Evolutionary conservation across 1,140 invertebrate species (phyloP).

Genomic region (Cardiocondyla obscurior): DNA sequence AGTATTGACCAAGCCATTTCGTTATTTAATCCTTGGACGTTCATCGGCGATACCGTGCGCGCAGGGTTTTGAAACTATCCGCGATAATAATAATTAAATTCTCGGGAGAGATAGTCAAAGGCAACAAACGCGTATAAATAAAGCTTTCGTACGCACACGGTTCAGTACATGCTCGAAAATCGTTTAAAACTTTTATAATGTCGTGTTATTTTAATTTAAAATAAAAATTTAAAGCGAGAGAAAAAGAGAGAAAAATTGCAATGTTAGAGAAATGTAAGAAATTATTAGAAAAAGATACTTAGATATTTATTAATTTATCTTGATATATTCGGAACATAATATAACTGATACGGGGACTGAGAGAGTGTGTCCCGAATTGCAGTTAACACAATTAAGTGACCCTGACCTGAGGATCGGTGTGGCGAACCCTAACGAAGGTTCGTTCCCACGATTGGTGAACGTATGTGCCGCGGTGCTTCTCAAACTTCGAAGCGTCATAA

Average conservation of each 20-base stretch:
- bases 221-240: not conserved
- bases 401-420: not conserved
- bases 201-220: not conserved
- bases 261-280: constrained; percentile 3
- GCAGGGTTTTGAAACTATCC: not conserved
- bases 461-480: not conserved
- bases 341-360: not conserved
- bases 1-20: not conserved
- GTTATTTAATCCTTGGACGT: not conserved
- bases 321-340: not conserved
- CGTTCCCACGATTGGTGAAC: constrained; percentile 1
- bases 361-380: not conserved
- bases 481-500: constrained; percentile 24
- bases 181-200: not conserved
- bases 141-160: not conserved
- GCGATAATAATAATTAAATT: not conserved
- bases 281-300: not conserved
- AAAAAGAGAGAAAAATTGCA: not conserved
- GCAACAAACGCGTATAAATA: not conserved
- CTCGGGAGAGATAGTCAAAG: not conserved
- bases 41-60: too few species aligned
- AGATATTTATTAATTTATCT: not conserved
- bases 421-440: constrained; percentile 5
- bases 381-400: constrained; percentile 1
- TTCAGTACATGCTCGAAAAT: too few species aligned